Base-by-base conservation (phyloP, 2,888 invertebrate genomes). In the Nesidiocoris tenuis region DNA sequence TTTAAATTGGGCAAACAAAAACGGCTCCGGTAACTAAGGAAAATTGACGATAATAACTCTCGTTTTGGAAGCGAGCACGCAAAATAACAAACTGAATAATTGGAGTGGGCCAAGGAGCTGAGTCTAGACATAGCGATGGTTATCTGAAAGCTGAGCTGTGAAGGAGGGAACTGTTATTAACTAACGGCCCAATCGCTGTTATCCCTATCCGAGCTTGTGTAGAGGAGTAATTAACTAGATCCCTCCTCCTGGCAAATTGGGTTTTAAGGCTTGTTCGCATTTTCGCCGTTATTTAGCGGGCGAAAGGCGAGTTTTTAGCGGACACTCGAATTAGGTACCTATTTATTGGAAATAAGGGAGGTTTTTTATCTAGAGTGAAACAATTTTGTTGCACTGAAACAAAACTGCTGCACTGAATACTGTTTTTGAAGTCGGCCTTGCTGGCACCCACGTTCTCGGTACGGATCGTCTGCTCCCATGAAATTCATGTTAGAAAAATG, bases 61-160 rank as follows among this genome's bases (percentile, higher is more conserved):
- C 39, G 18, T 1, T 17, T 65, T 65, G 39, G 65, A 39, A 24
- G 54, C 12, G 39, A 65, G 65, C 65, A 65, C 65, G 65, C 65
- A 65, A 65, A 65, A 65, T 65, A 65, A 65, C 65, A 65, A 65
- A 65, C 65, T 65, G 65, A 65, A 65, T 65, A 65, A 65, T 65
- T 65, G 65, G 65, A 39, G 25, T 9, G 39, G 65, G 65, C 1
- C 19, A 65, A 65, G 54, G 65, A 25, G 65, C 65, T 65, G 65
- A 65, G 65, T 65, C 65, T 65, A 65, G 65, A 65, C 65, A 39
- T 12, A 1, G 18, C 65, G 65, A 65, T 65, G 39, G 39, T 65
- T 65, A 65, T 65, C 65, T 65, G 39, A 39, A 63, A 23, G 61
- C 18, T 24, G 17, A 17, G 19, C 24, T 23, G 19, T 19, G 65